phyloP scores from a whole-genome alignment of 2,797 vertebrate species.

The Epinephelus malabaricus region DNA sequence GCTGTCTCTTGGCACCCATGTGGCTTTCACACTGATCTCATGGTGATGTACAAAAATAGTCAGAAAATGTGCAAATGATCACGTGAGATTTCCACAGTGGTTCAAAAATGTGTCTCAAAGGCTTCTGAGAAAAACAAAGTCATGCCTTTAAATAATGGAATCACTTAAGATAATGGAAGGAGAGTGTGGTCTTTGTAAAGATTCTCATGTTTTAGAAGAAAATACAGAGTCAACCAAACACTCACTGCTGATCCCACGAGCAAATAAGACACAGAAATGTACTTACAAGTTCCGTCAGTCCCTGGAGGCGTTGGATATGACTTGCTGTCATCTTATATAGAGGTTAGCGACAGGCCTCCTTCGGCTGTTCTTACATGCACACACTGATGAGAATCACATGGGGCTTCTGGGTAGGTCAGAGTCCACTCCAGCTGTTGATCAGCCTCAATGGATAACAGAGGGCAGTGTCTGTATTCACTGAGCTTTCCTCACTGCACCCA shows the following conservation, averaged over 20 bases:
- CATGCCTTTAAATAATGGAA: neutral
- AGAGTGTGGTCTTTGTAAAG: neutral
- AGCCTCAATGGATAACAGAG: slow-evolving; percentile 45
- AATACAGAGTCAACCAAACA: neutral
- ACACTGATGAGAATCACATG: slow-evolving; percentile 47
- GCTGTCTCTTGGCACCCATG: neutral
- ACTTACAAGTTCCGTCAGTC: slow-evolving; percentile 67
- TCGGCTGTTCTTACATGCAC: slow-evolving; percentile 17
- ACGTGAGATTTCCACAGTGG: neutral
- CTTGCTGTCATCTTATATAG: slow-evolving; percentile 57
- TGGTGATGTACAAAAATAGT: slow-evolving; percentile 17
- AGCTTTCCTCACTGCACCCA: neutral
- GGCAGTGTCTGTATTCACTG: slow-evolving; percentile 15
- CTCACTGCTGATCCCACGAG: neutral
- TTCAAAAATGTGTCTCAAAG: neutral
- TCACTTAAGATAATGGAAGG: neutral
- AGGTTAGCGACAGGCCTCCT: slow-evolving; percentile 28
- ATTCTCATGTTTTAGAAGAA: neutral
- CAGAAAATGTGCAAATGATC: neutral
- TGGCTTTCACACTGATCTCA: slow-evolving; percentile 22
- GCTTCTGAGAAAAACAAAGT: neutral
- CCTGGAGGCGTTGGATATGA: slow-evolving; percentile 11
- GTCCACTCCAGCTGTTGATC: slow-evolving; percentile 65
- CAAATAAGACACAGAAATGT: slow-evolving; percentile 12
- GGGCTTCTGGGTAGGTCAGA: slow-evolving; percentile 70